Percentiles rank a stretch among this genome's conserved stretches.
Conservation (phyloP, 2,797 vertebrate species). For the Prunella strophiata region DNA sequence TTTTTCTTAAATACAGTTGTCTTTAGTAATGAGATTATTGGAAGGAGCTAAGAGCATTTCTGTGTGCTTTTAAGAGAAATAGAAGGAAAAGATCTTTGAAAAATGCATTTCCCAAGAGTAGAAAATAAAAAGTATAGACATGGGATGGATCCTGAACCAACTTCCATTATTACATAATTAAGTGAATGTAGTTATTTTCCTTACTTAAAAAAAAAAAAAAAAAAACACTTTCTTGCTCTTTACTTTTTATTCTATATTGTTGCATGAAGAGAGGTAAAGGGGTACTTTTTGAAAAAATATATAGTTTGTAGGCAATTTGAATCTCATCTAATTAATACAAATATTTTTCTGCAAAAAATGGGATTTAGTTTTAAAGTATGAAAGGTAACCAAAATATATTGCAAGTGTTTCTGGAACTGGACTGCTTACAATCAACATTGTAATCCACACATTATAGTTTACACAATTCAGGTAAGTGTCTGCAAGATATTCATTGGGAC, state of each 20-base stretch:
- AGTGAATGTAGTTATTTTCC: not conserved
- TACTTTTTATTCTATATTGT: not conserved
- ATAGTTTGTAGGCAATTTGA: not conserved
- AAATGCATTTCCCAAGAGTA: not conserved
- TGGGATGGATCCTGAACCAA: not conserved
- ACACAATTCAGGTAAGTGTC: not conserved
- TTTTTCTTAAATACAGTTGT: not conserved
- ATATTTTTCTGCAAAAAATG: fast-evolving
- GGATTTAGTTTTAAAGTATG: not conserved
- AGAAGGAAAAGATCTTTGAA: not conserved
- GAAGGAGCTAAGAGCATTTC: not conserved
- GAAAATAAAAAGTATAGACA: not conserved
- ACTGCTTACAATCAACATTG: not conserved
- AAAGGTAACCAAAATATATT: not conserved
- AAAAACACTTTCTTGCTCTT: not conserved
- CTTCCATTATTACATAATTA: not conserved
- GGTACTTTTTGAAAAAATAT: fast-evolving
- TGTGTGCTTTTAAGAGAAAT: not conserved
- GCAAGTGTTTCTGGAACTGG: not conserved
- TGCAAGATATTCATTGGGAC: not conserved
- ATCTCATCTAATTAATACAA: not conserved
- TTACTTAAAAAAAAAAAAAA: not conserved
- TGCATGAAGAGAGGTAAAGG: not conserved
- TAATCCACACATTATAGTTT: not conserved
- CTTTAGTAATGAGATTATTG: not conserved